A percentile compares a stretch with the other conserved stretches of the same genome.
Conservation (phyloP, 2,113 vertebrate genomes). For the Syrmaticus mikado region DNA sequence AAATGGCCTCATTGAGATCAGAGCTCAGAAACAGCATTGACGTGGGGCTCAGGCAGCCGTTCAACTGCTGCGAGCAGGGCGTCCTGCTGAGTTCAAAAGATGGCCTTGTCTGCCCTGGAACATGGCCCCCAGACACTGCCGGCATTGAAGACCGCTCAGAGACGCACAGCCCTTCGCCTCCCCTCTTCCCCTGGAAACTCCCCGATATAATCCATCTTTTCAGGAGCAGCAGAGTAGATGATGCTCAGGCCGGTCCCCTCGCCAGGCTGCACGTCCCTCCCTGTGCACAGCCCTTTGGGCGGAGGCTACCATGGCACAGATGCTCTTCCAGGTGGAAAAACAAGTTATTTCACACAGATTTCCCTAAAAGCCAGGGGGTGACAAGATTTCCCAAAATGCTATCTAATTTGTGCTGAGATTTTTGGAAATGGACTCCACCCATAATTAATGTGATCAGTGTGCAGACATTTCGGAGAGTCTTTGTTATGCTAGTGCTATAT, state of each 20-base stretch:
- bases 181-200: slow-evolving; percentile 33
- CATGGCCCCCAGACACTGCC: slow-evolving; percentile 40
- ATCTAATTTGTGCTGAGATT: fast-evolving
- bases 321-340: fast-evolving
- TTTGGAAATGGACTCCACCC: fast-evolving
- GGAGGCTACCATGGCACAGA: fast-evolving
- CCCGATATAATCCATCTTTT: slow-evolving; percentile 52
- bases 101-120: slow-evolving; percentile 69
- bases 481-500: not conserved
- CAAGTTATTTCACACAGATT: fast-evolving
- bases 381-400: no score
- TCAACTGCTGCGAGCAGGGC: slow-evolving; percentile 42
- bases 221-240: slow-evolving; percentile 11
- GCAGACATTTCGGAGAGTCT: not conserved
- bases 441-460: not conserved
- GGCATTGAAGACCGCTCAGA: slow-evolving; percentile 25
- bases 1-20: slow-evolving; percentile 70
- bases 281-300: fast-evolving
- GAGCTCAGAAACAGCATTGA: slow-evolving; percentile 63
- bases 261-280: not conserved
- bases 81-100: slow-evolving; percentile 68
- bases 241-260: not conserved
- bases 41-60: slow-evolving; percentile 54
- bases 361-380: fast-evolving
- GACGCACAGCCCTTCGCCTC: not conserved